phyloP scores from a whole-genome alignment of 2,888 invertebrate genomes.

The Harmothoe impar region DNA sequence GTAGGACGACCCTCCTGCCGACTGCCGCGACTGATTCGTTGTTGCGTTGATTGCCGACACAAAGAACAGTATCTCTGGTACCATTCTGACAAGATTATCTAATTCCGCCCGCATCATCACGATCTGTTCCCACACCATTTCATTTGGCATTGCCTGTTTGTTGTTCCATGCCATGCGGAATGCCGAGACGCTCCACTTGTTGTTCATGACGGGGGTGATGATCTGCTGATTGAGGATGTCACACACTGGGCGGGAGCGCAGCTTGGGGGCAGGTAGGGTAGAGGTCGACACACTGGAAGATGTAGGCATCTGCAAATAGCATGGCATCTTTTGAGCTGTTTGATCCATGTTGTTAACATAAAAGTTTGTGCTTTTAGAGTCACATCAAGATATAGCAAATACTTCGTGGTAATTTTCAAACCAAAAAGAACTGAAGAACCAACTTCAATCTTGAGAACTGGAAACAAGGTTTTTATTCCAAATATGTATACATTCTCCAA shows the following conservation, averaged over 20 bases:
- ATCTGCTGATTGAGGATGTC: slow-evolving; percentile 31
- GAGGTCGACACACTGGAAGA: background rate
- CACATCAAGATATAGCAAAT: no score
- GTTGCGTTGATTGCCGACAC: slow-evolving; percentile 36
- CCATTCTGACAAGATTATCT: background rate
- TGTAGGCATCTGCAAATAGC: background rate
- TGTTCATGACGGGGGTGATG: background rate
- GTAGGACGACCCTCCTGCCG: background rate
- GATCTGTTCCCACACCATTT: background rate
- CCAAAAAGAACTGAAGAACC: no score
- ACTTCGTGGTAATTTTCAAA: no score
- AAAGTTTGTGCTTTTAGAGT: no score
- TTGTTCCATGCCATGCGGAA: slow-evolving; percentile 34
- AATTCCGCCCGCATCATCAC: background rate
- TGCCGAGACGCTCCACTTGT: slow-evolving; percentile 24
- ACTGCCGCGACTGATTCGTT: background rate
- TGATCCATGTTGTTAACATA: no score
- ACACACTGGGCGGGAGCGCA: background rate
- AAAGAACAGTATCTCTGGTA: background rate
- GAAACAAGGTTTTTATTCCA: no score
- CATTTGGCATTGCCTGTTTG: background rate
- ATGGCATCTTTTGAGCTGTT: no score
- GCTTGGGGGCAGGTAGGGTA: background rate
- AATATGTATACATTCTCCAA: no score
- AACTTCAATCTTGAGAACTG: no score